A percentile compares a stretch with the other conserved stretches of the same genome.
Evolutionary conservation across 2,888 invertebrate genomes (phyloP).

Genomic region (Erebia aethiops): DNA sequence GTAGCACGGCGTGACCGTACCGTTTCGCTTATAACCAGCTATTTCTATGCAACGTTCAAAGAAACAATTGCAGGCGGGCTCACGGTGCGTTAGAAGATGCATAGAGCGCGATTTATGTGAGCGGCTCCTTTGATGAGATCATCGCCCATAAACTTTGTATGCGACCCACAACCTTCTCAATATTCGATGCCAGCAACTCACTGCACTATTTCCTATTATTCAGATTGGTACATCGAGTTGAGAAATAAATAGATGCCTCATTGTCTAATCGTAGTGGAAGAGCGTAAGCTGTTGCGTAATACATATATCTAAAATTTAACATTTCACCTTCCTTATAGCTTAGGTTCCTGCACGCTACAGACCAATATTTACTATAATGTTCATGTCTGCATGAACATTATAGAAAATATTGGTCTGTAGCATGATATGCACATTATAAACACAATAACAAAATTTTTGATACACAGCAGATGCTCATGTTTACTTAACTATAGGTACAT

Average conservation of each 20-base stretch:
- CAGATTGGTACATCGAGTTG: constrained; percentile 67
- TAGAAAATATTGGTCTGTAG: no score
- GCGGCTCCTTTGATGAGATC: constrained; percentile 83
- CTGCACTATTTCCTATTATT: constrained; percentile 81
- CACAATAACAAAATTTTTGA: no score
- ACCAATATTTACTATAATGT: no score
- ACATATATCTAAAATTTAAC: neutral
- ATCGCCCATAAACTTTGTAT: constrained; percentile 76
- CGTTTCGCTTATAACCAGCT: constrained; percentile 62
- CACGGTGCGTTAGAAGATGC: constrained; percentile 81
- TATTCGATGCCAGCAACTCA: constrained; percentile 71
- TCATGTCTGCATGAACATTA: no score
- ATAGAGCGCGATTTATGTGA: constrained; percentile 79
- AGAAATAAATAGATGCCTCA: constrained; percentile 76
- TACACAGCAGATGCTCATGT: no score
- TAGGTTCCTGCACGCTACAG: no score
- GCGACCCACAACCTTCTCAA: constrained; percentile 75
- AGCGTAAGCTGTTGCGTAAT: neutral
- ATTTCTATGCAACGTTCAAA: constrained; percentile 83
- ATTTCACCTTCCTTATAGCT: neutral
- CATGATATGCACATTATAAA: no score
- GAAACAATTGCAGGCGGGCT: constrained; percentile 81
- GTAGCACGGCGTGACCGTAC: constrained; percentile 31
- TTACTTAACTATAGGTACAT: no score
- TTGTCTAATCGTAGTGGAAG: constrained; percentile 54